These are phyloP conservation scores for Antigone vipio DNA, from an alignment of 2,113 vertebrate species.

Conservation along the genomic window DNA sequence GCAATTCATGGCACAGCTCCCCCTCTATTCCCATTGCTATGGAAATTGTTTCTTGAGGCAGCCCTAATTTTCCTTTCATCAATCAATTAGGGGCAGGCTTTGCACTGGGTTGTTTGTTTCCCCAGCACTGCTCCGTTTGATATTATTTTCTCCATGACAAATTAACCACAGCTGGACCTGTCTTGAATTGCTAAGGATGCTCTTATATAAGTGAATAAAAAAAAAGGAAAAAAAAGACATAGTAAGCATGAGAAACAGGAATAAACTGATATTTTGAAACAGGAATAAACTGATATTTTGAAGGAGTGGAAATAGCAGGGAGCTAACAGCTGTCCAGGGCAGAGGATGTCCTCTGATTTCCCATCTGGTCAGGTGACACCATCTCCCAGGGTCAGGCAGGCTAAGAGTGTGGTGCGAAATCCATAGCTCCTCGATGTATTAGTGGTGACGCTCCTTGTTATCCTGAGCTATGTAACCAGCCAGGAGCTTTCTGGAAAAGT, in stretches of 20 bases:
- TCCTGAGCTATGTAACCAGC: background rate
- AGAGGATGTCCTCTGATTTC: background rate
- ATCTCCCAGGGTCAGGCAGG: background rate
- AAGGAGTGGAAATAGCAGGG: background rate
- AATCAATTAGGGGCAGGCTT: constrained; percentile 37
- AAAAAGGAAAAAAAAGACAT: background rate
- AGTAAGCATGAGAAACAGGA: background rate
- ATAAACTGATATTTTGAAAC: background rate
- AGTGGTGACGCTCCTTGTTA: background rate
- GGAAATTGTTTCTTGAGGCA: constrained; percentile 36
- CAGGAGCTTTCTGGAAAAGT: background rate
- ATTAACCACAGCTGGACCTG: constrained; percentile 44
- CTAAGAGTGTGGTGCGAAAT: background rate
- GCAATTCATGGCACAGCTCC: background rate
- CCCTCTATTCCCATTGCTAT: background rate
- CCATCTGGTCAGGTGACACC: background rate
- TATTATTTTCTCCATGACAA: constrained; percentile 24
- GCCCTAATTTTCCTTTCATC: constrained; percentile 39
- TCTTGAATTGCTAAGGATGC: constrained; percentile 10
- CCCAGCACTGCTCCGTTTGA: background rate
- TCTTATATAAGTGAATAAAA: background rate
- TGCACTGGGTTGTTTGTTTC: constrained; percentile 3
- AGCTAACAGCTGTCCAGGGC: background rate
- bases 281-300: background rate
- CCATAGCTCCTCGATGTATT: background rate